Percentiles rank a stretch among this genome's conserved stretches.
Conservation (phyloP, 2,113 vertebrate species). For the Ochotona princeps region DNA sequence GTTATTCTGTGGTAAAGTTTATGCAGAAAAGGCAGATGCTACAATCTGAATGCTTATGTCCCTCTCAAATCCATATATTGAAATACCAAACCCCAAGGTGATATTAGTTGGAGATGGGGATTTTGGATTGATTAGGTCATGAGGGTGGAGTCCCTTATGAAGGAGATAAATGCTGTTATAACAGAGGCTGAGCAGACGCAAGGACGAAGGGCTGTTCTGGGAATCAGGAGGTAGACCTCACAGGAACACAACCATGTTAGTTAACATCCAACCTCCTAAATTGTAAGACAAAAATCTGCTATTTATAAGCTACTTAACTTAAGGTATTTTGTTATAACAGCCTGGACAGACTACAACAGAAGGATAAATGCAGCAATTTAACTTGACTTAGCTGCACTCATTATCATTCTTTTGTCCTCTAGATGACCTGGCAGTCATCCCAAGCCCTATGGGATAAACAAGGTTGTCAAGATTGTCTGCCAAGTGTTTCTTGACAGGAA, state of each 20-base stretch:
- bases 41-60: background rate
- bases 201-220: background rate
- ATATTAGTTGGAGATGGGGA: background rate
- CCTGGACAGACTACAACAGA: background rate
- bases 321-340: background rate
- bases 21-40: background rate
- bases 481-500: no score
- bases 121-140: background rate
- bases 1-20: background rate
- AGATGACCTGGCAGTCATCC: no score
- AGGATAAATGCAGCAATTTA: background rate
- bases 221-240: background rate
- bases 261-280: background rate
- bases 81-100: background rate
- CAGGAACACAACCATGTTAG: background rate
- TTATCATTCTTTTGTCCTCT: no score
- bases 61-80: background rate
- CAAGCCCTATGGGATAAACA: no score
- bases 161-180: background rate
- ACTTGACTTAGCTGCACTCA: no score
- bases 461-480: no score
- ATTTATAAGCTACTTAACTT: background rate
- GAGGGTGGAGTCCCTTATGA: no score
- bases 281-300: background rate
- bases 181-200: background rate